Conservation (phyloP, 1,140 invertebrate genomes). For the Drosophila melanica region DNA sequence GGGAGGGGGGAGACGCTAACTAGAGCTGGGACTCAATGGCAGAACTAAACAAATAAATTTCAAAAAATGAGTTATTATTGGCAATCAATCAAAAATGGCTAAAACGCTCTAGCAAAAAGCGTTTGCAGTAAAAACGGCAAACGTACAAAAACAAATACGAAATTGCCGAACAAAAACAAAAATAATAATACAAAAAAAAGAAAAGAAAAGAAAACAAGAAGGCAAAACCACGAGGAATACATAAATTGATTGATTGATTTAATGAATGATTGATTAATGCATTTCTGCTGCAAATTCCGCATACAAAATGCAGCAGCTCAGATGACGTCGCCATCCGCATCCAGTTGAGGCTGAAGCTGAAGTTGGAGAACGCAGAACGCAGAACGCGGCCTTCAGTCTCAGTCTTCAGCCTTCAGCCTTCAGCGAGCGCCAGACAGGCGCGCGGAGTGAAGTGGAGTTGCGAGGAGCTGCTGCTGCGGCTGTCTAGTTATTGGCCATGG, state of each 20-base stretch:
- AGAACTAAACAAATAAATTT: slow-evolving; percentile 70
- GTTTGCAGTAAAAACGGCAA: slow-evolving; percentile 35
- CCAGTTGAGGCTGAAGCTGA: no score
- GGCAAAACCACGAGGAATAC: slow-evolving; percentile 65
- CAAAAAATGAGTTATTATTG: slow-evolving; percentile 78
- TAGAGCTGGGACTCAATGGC: slow-evolving; percentile 4
- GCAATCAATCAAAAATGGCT: slow-evolving; percentile 75
- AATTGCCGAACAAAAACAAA: slow-evolving; percentile 14
- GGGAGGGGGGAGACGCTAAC: slow-evolving; percentile 5
- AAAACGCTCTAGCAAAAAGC: slow-evolving; percentile 54
- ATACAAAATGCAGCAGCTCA: slow-evolving; percentile 68
- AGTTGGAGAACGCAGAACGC: slow-evolving; percentile 55
- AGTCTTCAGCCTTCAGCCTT: slow-evolving; percentile 59
- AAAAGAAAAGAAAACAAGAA: slow-evolving; percentile 25
- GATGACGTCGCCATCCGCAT: slow-evolving; percentile 4
- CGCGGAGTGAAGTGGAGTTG: slow-evolving; percentile 31
- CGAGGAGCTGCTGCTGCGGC: slow-evolving; percentile 36
- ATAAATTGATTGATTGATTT: slow-evolving; percentile 83
- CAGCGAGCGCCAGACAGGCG: slow-evolving; percentile 66
- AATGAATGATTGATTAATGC: slow-evolving; percentile 83
- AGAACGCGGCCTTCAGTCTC: slow-evolving; percentile 62
- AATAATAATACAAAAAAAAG: slow-evolving; percentile 25
- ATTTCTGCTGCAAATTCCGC: slow-evolving; percentile 80
- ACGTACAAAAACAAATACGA: slow-evolving; percentile 42
- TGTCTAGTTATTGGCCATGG: slow-evolving; percentile 64